Percentiles rank a stretch among this genome's conserved stretches.
phyloP scores from a whole-genome alignment of 2,888 invertebrate species.

The Antitype chi region DNA sequence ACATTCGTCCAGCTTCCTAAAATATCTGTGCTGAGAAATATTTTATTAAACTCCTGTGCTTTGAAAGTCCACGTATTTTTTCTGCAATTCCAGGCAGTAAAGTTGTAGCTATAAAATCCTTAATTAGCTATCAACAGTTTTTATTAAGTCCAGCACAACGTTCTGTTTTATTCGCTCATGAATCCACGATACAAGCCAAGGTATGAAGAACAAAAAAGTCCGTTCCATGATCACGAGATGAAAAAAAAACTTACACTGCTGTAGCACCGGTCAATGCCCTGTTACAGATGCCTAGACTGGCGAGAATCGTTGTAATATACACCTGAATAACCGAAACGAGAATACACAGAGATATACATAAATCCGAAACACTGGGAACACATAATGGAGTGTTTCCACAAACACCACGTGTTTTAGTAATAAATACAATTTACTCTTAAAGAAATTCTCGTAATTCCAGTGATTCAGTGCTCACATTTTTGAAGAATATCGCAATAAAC shows the following conservation, averaged over 20 bases:
- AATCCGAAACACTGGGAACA: slow-evolving; percentile 2
- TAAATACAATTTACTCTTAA: slow-evolving; percentile 3
- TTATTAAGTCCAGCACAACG: neutral
- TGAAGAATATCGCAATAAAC: neutral
- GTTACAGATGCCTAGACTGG: slow-evolving; percentile 26
- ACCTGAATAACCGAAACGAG: slow-evolving; percentile 23
- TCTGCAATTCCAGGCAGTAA: neutral
- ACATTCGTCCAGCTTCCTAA: neutral
- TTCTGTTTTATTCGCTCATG: slow-evolving; percentile 5
- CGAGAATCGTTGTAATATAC: slow-evolving; percentile 30
- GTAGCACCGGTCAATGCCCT: slow-evolving; percentile 52
- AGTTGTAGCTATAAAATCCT: slow-evolving; percentile 19
- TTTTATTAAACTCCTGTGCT: neutral
- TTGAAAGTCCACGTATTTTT: slow-evolving; percentile 3
- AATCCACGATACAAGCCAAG: neutral
- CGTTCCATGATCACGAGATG: slow-evolving; percentile 7
- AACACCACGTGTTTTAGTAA: slow-evolving; percentile 8
- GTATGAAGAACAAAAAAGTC: neutral
- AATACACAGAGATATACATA: slow-evolving; percentile 18
- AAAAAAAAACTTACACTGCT: slow-evolving; percentile 18
- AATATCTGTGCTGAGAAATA: slow-evolving; percentile 20
- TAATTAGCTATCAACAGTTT: slow-evolving; percentile 1
- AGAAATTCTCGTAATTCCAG: neutral
- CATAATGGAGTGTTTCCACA: slow-evolving; percentile 1
- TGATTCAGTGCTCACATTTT: neutral